Evolutionary conservation across 1,140 invertebrate species (phyloP), one percentile per base, ranked within the genome.

Genomic region (Stegodyphus mimosarum): DNA sequence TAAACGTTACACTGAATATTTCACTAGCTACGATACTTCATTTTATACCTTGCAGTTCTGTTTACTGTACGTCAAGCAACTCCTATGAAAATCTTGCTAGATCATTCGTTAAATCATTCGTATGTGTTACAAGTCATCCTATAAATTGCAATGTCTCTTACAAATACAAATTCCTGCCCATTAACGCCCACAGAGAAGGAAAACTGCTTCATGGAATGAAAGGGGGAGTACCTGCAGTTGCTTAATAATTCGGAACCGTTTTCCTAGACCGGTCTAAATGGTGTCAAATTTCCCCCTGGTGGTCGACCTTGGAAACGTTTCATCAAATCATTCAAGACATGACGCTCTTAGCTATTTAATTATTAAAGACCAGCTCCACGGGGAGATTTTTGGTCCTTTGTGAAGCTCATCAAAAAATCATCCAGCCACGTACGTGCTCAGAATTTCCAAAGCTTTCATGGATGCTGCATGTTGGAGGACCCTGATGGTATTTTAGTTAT

Each of bases 271-370:
- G 15, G 9, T 60, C 55, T 60, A 60, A 60, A 60, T 60, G 77
- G 77, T 79, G 77, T 70, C 77, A 70, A 79, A 79, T 70, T 70
- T 70, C 63, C 77, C 64, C 77, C 17, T 33, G 51, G 49, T 66
- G 77, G 77, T n/a, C 77, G 51, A 70, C 66, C 77, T 13, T 79
- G 66, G 67, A 13, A 79, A 50, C 50, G 51, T 79, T 79, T 70
- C 77, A 79, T 79, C 66, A 79, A 79, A 79, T 70, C 66, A 79
- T 70, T 79, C 50, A 53, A 70, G 77, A 55, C 77, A 79, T 53
- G 67, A 10, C 64, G 67, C 67, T 66, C 51, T 53, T 64, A 51
- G 49, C 70, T 79, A 79, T 79, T 79, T 79, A 79, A 79, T 79
- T 79, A 79, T 79, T 79, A 79, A 79, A 70, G 17, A 70, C 66